phyloP scores from a whole-genome alignment of 2,113 vertebrate genomes.

The Vidua chalybeata region DNA sequence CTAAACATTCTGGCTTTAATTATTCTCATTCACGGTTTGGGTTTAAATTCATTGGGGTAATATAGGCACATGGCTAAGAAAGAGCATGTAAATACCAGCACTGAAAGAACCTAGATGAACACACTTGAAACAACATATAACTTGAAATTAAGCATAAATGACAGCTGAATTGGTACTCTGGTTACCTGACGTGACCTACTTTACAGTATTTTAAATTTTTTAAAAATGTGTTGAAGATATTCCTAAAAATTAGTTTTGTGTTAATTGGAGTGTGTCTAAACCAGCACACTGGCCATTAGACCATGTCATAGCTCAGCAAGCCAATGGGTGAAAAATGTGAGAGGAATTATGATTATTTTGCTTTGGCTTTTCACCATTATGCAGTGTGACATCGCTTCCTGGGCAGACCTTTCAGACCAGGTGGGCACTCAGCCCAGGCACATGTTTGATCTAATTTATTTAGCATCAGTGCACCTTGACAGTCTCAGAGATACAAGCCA shows the following conservation, averaged over 20 bases:
- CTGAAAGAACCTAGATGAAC: background rate
- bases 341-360: background rate
- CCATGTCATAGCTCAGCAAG: background rate
- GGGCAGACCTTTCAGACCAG: background rate
- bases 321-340: background rate
- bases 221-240: background rate
- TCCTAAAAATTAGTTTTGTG: background rate
- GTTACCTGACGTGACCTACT: background rate
- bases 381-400: rapidly evolving
- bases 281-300: background rate
- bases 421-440: background rate
- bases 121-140: background rate
- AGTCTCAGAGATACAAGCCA: background rate
- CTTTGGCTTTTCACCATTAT: background rate
- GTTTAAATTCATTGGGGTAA: background rate
- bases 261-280: background rate
- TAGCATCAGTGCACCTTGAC: background rate
- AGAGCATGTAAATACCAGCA: background rate
- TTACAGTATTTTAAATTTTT: background rate
- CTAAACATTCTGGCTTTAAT: background rate
- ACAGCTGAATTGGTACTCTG: background rate
- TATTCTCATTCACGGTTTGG: background rate
- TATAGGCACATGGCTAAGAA: background rate
- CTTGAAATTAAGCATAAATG: background rate
- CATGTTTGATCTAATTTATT: background rate